These are phyloP conservation scores for Telmatherina bonti DNA, from an alignment of 2,797 vertebrate species.

Conservation along the genomic window DNA sequence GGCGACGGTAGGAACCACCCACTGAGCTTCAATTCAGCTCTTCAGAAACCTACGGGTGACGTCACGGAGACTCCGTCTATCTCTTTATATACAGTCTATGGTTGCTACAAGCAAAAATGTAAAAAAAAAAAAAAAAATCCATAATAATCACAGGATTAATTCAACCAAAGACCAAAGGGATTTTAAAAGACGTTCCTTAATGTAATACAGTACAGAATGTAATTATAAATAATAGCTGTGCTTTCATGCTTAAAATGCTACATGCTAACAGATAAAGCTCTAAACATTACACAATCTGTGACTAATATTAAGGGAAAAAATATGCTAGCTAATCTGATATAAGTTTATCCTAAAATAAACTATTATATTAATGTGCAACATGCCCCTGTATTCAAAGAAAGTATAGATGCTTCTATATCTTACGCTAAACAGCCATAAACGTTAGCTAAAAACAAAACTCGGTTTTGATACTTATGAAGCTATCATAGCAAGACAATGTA, in stretches of 20 bases:
- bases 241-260: background rate
- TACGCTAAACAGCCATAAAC: too few relatives aligned
- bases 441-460: background rate
- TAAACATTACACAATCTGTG: background rate
- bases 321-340: background rate
- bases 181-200: background rate
- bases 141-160: too few relatives aligned
- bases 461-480: background rate
- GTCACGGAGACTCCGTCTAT: too few relatives aligned
- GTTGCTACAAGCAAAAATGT: too few relatives aligned
- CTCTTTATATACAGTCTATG: too few relatives aligned
- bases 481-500: background rate
- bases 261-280: background rate
- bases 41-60: too few relatives aligned
- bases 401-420: background rate
- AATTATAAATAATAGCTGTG: background rate
- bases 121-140: too few relatives aligned
- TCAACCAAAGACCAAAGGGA: too few relatives aligned
- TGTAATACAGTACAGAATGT: background rate
- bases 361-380: background rate
- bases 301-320: background rate
- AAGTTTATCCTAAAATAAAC: background rate
- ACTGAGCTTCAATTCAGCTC: too few relatives aligned
- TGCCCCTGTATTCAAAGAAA: background rate
- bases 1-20: too few relatives aligned